phyloP scores from a whole-genome alignment of 2,797 vertebrate genomes.

The Anguilla anguilla region DNA sequence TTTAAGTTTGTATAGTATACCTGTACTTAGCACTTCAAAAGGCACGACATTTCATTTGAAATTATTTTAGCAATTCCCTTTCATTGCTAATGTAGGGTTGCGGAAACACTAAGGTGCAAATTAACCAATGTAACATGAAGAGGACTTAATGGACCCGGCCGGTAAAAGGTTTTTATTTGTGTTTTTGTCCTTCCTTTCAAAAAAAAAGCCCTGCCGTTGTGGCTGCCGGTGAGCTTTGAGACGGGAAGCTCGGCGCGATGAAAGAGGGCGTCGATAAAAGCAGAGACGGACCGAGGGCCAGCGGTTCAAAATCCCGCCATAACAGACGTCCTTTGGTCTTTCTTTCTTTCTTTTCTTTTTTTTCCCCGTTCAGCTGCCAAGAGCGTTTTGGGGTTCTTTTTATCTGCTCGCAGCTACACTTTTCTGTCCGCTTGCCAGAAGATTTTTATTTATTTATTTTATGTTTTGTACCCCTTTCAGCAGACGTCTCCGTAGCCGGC shows the following conservation, averaged over 20 bases:
- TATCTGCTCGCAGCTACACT: background rate
- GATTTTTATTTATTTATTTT: background rate
- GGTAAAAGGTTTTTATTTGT: constrained; percentile 3
- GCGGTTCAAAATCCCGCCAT: background rate
- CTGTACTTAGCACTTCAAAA: no score
- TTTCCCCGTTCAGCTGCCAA: background rate
- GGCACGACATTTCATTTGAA: no score
- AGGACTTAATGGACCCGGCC: background rate
- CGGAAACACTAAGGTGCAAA: background rate
- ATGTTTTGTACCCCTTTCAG: background rate
- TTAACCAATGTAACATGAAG: background rate
- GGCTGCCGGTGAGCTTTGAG: background rate
- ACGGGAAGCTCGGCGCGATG: background rate
- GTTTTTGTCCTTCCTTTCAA: background rate
- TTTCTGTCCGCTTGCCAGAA: constrained; percentile 5
- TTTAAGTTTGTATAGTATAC: no score
- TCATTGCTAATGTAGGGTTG: background rate
- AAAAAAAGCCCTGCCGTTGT: background rate
- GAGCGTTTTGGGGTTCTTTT: constrained; percentile 5
- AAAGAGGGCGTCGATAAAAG: background rate
- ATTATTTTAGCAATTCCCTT: no score
- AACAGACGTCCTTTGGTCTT: constrained; percentile 3
- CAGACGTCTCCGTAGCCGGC: background rate
- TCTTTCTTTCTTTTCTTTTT: background rate
- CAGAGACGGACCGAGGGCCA: background rate